A percentile compares a stretch with the other conserved stretches of the same genome.
phyloP scores from a whole-genome alignment of 2,888 invertebrate genomes.

The Vesta saturnalis region DNA sequence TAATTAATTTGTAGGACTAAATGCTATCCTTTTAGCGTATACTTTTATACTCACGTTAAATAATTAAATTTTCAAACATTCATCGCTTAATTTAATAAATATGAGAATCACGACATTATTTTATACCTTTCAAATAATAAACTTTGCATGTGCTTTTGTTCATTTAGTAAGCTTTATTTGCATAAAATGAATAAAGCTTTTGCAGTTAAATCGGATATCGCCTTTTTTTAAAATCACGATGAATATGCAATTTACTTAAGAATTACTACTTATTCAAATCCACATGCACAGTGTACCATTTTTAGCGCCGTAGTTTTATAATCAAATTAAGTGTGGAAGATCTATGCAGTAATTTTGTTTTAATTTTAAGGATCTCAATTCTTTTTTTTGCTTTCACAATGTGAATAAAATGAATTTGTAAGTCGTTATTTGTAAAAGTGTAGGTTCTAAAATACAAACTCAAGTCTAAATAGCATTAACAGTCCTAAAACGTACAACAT shows the following conservation, averaged over 20 bases:
- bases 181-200: constrained; percentile 25
- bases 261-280: constrained; percentile 1
- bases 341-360: neutral
- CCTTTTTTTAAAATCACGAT: constrained; percentile 20
- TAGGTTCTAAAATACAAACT: constrained; percentile 28
- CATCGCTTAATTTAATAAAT: too few species aligned
- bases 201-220: constrained; percentile 6
- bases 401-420: constrained; percentile 18
- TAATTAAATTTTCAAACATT: too few species aligned
- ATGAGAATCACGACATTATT: too few species aligned
- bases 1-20: too few species aligned
- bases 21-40: too few species aligned
- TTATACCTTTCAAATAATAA: too few species aligned
- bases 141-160: neutral
- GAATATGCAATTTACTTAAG: constrained; percentile 21
- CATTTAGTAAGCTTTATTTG: constrained; percentile 10
- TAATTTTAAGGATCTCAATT: too few species aligned
- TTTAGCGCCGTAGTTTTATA: neutral
- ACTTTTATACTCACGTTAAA: too few species aligned
- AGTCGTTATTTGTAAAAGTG: constrained; percentile 5
- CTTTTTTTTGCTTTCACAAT: neutral
- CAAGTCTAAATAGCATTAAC: constrained; percentile 31
- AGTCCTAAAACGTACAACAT: constrained; percentile 32
- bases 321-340: neutral
- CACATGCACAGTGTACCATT: neutral